phyloP scores from a whole-genome alignment of 2,888 invertebrate species.

The Ptychoptera contaminata region DNA sequence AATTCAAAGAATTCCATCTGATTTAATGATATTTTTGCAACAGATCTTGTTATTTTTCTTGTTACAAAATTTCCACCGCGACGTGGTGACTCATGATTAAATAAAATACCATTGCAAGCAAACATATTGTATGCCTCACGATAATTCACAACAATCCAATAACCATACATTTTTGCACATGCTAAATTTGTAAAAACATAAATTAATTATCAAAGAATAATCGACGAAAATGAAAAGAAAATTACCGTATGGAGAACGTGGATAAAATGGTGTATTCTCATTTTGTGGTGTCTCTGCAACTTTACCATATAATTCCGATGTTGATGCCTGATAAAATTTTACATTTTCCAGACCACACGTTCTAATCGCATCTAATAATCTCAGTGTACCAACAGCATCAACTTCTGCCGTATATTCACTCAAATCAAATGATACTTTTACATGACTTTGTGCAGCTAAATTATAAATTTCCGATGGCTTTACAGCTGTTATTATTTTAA shows the following conservation, averaged over 20 bases:
- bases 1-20: slow-evolving; percentile 73
- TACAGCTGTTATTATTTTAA: slow-evolving; percentile 55
- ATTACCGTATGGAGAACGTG: slow-evolving; percentile 87
- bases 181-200: slow-evolving; percentile 36
- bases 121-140: slow-evolving; percentile 91
- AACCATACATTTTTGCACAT: slow-evolving; percentile 89
- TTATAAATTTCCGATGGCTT: slow-evolving; percentile 91
- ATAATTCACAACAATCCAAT: slow-evolving; percentile 93
- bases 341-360: slow-evolving; percentile 71
- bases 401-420: slow-evolving; percentile 99
- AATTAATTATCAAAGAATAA: slow-evolving; percentile 4
- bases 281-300: slow-evolving; percentile 84
- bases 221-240: background rate
- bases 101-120: slow-evolving; percentile 89
- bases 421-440: slow-evolving; percentile 96
- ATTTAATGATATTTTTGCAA: slow-evolving; percentile 88
- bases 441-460: slow-evolving; percentile 96
- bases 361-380: slow-evolving; percentile 81
- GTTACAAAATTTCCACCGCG: slow-evolving; percentile 98
- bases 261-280: slow-evolving; percentile 92
- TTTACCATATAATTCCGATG: slow-evolving; percentile 89
- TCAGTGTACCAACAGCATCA: slow-evolving; percentile 84
- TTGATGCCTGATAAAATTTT: slow-evolving; percentile 89
- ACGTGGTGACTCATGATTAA: slow-evolving; percentile 92
- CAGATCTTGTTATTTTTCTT: slow-evolving; percentile 90